Evolutionary conservation across 2,797 vertebrate species (phyloP), one percentile per base, ranked within the genome.

Genomic region (Columba guinea): DNA sequence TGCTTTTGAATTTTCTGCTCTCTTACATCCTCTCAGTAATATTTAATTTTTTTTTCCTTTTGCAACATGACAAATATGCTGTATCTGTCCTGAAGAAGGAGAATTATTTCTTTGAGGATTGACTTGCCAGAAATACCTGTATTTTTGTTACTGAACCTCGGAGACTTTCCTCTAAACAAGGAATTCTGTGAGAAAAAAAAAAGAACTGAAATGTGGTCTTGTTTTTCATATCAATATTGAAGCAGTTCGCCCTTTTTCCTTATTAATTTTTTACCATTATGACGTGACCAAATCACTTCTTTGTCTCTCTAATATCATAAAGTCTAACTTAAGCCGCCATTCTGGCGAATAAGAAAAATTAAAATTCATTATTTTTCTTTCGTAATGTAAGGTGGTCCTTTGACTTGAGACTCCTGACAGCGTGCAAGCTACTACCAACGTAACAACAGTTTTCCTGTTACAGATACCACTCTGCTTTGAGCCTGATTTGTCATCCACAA

Each of bases 401-500:
- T 48, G 71, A 79, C 69, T 27, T 58, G 44, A 55, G 75, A 75
- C 44, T 90, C 18, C 63, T 73, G n/a, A 22, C 51, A 87, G 35
- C 64, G 37, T n/a, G 41, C 44, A 70, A 90, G 39, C 46, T 49
- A n/a, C 28, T 59, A 49, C 56, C 23, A 53, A 18, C 8, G 16
- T 70, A 91, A 71, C 59, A 87, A 35, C 30, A 39, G 48, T 76
- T 84, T 80, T 71, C 53, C 65, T 51, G 51, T 58, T 77, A 65
- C 21, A 80, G 70, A 71, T 34, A 49, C 35, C 1, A 1, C 56
- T 79, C 81, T 80, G 39, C 67, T 91, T 67, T 67, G 19, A 89
- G 73, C 39, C 78, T 58, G 75, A 68, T 85, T 87, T 70, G 41
- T 86, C 63, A 89, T 89, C 71, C 94, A 37, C 75, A 80, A 94